Evolutionary conservation across 2,888 invertebrate genomes (phyloP), one percentile per base, ranked within the genome.

Genomic region (Acleris emargana): DNA sequence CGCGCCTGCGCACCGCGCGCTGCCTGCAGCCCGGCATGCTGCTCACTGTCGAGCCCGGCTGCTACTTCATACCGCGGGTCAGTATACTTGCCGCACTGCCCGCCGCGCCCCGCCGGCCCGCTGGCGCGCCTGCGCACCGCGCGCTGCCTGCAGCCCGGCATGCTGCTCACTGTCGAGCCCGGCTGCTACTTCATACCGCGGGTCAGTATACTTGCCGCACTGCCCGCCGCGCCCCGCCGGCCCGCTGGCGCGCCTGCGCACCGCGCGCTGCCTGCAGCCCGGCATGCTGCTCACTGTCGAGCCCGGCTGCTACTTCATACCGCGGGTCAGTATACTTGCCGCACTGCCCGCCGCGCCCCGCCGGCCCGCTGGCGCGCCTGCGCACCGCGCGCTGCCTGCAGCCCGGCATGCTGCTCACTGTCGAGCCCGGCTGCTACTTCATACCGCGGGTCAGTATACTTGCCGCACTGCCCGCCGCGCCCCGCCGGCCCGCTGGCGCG

Each of bases 231-330:
- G n/a, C n/a, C n/a, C n/a, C n/a, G n/a, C n/a, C n/a, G n/a, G n/a
- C n/a, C n/a, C 80, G 0, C 83, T 98, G 2, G 94, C 94, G 43
- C 94, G 94, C 58, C 93, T 99, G 71, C 92, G 97, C 45, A 25
- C 25, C 25, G 25, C 25, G 25, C 25, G 25, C 25, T 5, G 25
- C 25, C 25, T 25, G 25, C 83, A 93, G 69, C 92, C 95, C 16
- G 95, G 96, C 73, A 99, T 99, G 99, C 95, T 97, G 67, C 93
- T 99, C 43, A 99, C 99, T 3, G 95, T 99, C 16, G 99, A 99
- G 82, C 99, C 99, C 0, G 99, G 99, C 53, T 98, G 99, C 86
- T 99, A 99, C 86, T 99, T 99, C 81, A 97, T 99, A 78, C 95
- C 96, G 73, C 89, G 91, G 76, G 96, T 96, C 80, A 83, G 86